A percentile compares a stretch with the other conserved stretches of the same genome.
phyloP scores from a whole-genome alignment of 2,113 vertebrate species.

The Oreotrochilus melanogaster region DNA sequence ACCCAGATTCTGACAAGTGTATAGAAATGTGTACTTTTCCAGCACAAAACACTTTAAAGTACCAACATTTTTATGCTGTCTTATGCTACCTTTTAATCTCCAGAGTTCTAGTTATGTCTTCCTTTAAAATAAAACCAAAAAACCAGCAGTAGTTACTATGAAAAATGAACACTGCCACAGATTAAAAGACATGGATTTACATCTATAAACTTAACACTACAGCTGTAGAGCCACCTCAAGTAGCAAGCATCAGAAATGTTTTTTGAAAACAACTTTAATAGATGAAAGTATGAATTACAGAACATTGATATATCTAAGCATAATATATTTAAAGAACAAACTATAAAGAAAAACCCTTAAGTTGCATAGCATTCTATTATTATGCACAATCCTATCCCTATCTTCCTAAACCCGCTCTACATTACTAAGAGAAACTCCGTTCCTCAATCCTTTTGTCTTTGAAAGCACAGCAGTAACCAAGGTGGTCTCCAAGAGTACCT shows the following conservation, averaged over 20 bases:
- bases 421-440: not conserved
- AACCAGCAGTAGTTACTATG: not conserved
- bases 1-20: not conserved
- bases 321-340: not conserved
- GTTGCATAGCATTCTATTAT: not conserved
- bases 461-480: not conserved
- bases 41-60: not conserved
- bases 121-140: not conserved
- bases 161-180: not conserved
- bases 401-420: not conserved
- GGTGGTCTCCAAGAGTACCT: not conserved
- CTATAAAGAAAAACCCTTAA: not conserved
- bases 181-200: not conserved
- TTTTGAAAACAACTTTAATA: not conserved
- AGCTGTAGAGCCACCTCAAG: not conserved
- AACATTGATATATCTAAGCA: not conserved
- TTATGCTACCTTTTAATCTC: not conserved
- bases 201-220: not conserved
- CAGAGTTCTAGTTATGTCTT: not conserved
- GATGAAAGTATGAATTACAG: not conserved
- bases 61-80: not conserved
- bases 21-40: not conserved
- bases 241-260: not conserved
- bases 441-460: not conserved
- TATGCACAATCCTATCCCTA: not conserved